These are phyloP conservation scores for Drosophila mayri DNA, from an alignment of 1,140 invertebrate genomes.

Conservation along the genomic window DNA sequence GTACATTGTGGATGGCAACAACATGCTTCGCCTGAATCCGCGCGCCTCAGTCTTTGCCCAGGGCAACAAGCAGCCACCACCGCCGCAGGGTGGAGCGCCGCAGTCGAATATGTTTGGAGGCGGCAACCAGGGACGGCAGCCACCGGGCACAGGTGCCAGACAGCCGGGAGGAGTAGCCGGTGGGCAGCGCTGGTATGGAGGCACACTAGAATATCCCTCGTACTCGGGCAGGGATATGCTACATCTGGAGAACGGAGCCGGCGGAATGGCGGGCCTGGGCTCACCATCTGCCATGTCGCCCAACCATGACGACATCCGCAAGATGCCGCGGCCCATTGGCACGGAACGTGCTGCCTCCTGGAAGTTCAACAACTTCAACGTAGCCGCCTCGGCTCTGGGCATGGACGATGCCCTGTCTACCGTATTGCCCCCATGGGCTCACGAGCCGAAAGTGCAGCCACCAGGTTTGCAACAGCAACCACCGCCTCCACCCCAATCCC, in stretches of 20 bases:
- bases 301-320: conserved; percentile 88
- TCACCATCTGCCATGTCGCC: conserved; percentile 88
- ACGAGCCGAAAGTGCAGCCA: conserved; percentile 64
- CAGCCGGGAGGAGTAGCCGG: conserved; percentile 41
- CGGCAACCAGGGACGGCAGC: conserved; percentile 57
- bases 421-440: conserved; percentile 57
- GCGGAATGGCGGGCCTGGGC: conserved; percentile 56
- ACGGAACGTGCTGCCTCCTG: conserved; percentile 90
- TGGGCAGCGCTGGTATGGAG: conserved; percentile 78
- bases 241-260: conserved; percentile 76
- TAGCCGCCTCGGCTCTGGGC: conserved; percentile 43
- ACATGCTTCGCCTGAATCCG: conserved; percentile 56
- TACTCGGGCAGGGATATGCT: conserved; percentile 73
- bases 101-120: conserved; percentile 60
- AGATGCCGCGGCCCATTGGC: conserved; percentile 91
- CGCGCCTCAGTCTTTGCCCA: conserved; percentile 51
- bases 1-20: conserved; percentile 59
- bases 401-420: conserved; percentile 58
- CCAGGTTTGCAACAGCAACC: conserved; percentile 64
- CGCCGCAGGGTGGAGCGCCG: conserved; percentile 32
- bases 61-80: conserved; percentile 55
- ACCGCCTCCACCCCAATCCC: conserved; percentile 52
- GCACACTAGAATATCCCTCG: conserved; percentile 66
- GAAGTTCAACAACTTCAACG: conserved; percentile 85
- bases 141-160: conserved; percentile 32